Evolutionary conservation across 2,797 vertebrate genomes (phyloP).

Genomic region (Sparidentex hasta): DNA sequence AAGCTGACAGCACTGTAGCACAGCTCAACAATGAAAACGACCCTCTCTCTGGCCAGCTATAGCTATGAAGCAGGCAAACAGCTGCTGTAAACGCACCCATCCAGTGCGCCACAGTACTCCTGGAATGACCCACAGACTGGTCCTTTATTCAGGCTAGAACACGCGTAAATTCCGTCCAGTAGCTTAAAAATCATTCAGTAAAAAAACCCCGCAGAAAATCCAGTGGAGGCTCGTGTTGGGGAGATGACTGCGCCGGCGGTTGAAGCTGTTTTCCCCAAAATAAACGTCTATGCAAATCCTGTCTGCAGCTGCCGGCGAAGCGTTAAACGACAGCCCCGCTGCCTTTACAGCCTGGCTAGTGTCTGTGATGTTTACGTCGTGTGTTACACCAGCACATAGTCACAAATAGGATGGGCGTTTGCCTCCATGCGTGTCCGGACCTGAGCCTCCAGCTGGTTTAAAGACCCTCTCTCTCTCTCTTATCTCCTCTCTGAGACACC

Average conservation of each 20-base stretch:
- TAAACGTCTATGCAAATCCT: slow-evolving; percentile 60
- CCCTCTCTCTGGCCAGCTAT: background rate
- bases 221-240: background rate
- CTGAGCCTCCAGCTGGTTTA: slow-evolving; percentile 40
- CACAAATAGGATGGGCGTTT: slow-evolving; percentile 17
- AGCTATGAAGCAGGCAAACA: background rate
- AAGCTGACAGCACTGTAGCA: background rate
- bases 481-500: slow-evolving; percentile 25
- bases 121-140: background rate
- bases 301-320: slow-evolving; percentile 17
- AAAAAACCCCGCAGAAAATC: background rate
- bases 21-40: background rate
- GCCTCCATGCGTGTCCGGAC: slow-evolving; percentile 56
- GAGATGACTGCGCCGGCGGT: slow-evolving; percentile 1
- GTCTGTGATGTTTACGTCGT: slow-evolving; percentile 15
- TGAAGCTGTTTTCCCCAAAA: slow-evolving; percentile 60
- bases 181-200: background rate
- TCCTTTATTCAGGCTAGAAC: slow-evolving; percentile 3
- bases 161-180: background rate
- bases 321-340: slow-evolving; percentile 6
- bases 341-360: background rate
- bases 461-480: slow-evolving; percentile 36
- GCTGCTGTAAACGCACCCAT: slow-evolving; percentile 3
- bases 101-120: slow-evolving; percentile 40
- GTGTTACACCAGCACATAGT: slow-evolving; percentile 6